Conservation (phyloP, 2,797 vertebrate species). For the Pangasius krempfi region DNA sequence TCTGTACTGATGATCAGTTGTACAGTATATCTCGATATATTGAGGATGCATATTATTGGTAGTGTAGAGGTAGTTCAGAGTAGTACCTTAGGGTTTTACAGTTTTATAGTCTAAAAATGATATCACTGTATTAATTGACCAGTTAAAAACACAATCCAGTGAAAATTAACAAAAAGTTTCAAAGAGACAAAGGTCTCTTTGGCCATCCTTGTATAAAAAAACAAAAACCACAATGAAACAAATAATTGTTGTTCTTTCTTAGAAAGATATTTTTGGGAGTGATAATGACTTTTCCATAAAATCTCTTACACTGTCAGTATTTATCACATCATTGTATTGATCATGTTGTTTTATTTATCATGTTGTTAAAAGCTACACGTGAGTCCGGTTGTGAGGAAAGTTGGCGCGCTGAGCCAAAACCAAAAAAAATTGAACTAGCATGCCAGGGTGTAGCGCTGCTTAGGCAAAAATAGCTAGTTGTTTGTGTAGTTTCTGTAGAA, state of each 20-base stretch:
- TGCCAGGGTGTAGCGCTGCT: neutral
- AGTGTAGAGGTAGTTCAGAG: neutral
- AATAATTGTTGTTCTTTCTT: neutral
- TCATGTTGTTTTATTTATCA: neutral
- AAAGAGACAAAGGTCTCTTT: neutral
- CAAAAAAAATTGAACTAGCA: neutral
- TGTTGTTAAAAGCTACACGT: neutral
- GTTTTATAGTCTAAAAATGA: neutral
- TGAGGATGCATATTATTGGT: neutral
- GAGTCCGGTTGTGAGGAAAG: neutral
- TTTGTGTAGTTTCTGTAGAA: neutral
- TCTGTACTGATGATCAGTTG: neutral
- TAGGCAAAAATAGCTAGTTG: neutral
- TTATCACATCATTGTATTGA: neutral
- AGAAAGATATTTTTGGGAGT: neutral
- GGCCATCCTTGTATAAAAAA: neutral
- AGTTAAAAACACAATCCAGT: neutral
- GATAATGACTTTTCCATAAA: neutral
- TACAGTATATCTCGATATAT: neutral
- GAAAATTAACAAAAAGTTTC: neutral
- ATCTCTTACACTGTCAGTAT: neutral
- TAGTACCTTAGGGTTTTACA: neutral
- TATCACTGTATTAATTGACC: too few species aligned
- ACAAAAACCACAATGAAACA: neutral
- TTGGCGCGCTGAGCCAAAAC: neutral